Conservation (phyloP, 2,113 vertebrate genomes). For the Symphodus melops region DNA sequence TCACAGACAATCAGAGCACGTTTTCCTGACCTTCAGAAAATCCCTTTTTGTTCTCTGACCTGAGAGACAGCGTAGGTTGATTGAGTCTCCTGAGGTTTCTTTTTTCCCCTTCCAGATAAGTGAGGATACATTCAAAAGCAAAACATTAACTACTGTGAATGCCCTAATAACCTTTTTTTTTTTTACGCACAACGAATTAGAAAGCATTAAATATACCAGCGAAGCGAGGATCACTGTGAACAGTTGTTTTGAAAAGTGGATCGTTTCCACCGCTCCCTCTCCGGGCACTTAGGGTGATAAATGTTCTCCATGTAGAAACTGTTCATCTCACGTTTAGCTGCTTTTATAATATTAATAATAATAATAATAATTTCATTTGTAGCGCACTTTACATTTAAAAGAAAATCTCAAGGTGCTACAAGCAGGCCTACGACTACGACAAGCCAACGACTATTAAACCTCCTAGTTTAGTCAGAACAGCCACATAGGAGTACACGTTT, state of each 20-base stretch:
- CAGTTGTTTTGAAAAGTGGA: background rate
- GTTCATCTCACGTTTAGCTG: background rate
- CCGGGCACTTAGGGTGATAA: background rate
- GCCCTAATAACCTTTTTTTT: background rate
- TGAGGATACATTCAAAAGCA: background rate
- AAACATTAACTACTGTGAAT: background rate
- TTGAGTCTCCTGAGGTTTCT: background rate
- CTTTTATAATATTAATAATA: no score
- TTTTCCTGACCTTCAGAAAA: background rate
- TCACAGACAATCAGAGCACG: background rate
- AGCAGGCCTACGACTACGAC: no score
- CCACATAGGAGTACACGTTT: background rate
- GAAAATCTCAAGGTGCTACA: no score
- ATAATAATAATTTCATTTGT: no score
- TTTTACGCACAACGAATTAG: background rate
- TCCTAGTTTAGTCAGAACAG: background rate
- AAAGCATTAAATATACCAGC: background rate
- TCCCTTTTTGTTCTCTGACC: background rate
- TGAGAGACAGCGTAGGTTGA: background rate
- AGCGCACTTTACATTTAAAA: no score
- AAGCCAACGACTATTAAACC: background rate
- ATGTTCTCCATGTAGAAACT: background rate
- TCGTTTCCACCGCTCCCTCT: background rate
- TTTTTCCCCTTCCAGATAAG: no score
- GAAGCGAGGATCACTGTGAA: background rate